A percentile compares a stretch with the other conserved stretches of the same genome.
Evolutionary conservation across 2,888 invertebrate genomes (phyloP).

Genomic region (Diploptera punctata): DNA sequence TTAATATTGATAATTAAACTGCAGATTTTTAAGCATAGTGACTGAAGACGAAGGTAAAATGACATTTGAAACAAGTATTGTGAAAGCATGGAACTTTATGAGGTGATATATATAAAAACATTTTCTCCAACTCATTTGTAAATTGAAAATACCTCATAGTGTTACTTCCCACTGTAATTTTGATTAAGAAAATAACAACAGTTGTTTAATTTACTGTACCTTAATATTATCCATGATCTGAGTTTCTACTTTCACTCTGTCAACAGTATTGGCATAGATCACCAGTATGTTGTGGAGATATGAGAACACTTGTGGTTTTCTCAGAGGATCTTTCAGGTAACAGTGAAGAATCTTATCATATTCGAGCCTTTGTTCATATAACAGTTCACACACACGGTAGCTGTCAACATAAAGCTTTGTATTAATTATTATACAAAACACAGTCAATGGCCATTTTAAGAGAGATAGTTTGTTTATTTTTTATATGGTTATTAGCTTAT

Average conservation of each 20-base stretch:
- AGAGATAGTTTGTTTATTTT: background rate
- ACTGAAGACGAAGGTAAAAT: no score
- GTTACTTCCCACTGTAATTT: no score
- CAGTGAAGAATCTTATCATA: slow-evolving; percentile 71
- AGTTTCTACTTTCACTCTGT: slow-evolving; percentile 46
- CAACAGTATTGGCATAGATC: slow-evolving; percentile 47
- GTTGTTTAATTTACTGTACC: no score
- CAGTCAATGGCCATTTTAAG: background rate
- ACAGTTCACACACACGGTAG: slow-evolving; percentile 72
- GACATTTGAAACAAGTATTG: no score
- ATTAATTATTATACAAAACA: no score
- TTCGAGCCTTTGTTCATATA: slow-evolving; percentile 67
- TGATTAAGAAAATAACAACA: no score
- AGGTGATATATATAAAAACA: no score
- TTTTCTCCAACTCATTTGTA: no score
- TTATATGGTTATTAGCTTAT: background rate
- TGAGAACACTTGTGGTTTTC: slow-evolving; percentile 66
- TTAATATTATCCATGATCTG: slow-evolving; percentile 46
- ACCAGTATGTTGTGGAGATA: slow-evolving; percentile 56
- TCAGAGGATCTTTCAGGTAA: slow-evolving; percentile 67
- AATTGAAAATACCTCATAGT: no score
- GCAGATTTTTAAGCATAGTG: no score
- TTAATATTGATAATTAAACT: no score
- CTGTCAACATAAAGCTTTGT: slow-evolving; percentile 51
- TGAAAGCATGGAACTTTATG: no score